Base-by-base conservation (phyloP, 1,140 invertebrate species). In the Drosophila varians region DNA sequence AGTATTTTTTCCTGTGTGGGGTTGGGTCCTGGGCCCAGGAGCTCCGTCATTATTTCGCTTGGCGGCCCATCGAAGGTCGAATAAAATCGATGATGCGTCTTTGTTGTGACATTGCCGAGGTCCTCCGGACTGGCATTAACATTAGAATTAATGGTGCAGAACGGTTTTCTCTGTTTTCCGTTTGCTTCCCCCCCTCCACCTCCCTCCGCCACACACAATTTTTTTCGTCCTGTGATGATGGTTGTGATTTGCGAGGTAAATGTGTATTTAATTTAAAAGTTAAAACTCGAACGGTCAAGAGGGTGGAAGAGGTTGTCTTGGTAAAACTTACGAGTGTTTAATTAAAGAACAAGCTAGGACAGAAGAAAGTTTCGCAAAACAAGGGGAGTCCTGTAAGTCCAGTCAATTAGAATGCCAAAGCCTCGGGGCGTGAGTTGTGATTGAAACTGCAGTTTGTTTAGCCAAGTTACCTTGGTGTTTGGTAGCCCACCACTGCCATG, bases 131-230 rank as follows among this genome's bases (percentile, higher is more conserved):
- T 74, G 73, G 80, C 71, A 86, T 84, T 86, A 84, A 86, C 80
- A 84, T 84, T 80, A 87, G 83, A 84, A 80, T 84, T 84, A 84
- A 84, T 84, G 80, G 80, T 74, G 76, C 82, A 79, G 82, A 84
- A 84, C 71, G 72, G 28, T 68, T 71, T 70, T 34, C 38, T 7
- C 38, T 31, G 46, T 51, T 66, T 66, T 26, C 38, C 60, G 68
- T 78, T 73, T 73, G 49, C 31, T 65, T 65, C 70, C 52, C 58
- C 45, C 34, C 54, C 51, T 49, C 45, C 43, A 56, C 11, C 16
- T 19, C 3, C 8, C n/a, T n/a, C n/a, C n/a, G n/a, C n/a, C n/a
- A n/a, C n/a, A n/a, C n/a, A n/a, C n/a, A 3, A n/a, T 21, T 46
- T 31, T 48, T 38, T 45, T 57, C 12, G 31, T 62, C 31, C 18